These are phyloP conservation scores for Electrona antarctica DNA, from an alignment of 2,113 vertebrate species.

Conservation along the genomic window DNA sequence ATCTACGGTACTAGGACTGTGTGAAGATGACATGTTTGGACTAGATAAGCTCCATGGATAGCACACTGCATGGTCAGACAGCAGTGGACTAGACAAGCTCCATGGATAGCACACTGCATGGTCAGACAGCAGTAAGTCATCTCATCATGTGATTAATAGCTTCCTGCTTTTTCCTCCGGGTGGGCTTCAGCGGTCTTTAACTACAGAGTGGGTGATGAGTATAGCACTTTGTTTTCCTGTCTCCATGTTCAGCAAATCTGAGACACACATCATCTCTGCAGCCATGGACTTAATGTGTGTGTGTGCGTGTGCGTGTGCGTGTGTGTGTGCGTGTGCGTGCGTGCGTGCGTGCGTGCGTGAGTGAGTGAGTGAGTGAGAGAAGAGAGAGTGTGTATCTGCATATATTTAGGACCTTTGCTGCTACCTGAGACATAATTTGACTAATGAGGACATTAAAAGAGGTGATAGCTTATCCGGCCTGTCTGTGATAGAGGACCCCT, in stretches of 20 bases:
- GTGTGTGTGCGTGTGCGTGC: conserved; percentile 14
- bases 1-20: too few species aligned
- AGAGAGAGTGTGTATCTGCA: conserved; percentile 2
- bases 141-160: too few species aligned
- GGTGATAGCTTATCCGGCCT: conserved; percentile 48
- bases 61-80: too few species aligned
- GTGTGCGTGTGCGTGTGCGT: conserved; percentile 12
- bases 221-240: not conserved
- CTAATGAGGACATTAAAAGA: conserved; percentile 47
- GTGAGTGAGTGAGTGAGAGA: conserved; percentile 19
- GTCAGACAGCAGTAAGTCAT: too few species aligned
- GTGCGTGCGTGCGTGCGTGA: conserved; percentile 11
- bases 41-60: too few species aligned
- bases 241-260: not conserved
- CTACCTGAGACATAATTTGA: conserved; percentile 38
- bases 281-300: not conserved
- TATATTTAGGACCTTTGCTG: conserved; percentile 30
- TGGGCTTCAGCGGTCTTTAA: too few species aligned
- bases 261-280: too few species aligned
- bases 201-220: not conserved
- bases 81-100: too few species aligned
- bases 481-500: conserved; percentile 33
- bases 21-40: too few species aligned
- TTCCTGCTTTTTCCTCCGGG: too few species aligned
- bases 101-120: too few species aligned